Base-by-base conservation (phyloP, 2,113 vertebrate genomes). In the Marmota monax region DNA sequence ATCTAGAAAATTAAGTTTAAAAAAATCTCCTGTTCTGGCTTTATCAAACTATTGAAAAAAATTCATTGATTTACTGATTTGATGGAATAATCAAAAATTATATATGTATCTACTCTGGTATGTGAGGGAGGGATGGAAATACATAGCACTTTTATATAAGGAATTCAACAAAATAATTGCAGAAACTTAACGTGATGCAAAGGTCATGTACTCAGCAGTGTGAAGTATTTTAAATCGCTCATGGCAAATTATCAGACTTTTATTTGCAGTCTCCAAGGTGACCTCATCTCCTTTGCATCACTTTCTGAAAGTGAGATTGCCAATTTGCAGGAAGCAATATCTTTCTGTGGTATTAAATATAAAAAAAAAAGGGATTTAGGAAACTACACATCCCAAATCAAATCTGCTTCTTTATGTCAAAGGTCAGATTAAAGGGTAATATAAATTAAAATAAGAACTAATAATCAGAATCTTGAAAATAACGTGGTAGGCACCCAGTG, bases 361-460 rank as follows among this genome's bases (percentile, higher is more conserved):
- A n/a, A 48, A 70, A 78, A 91, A 91, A 92, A 94, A 84, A 37
- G 22, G 32, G 5, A 92, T 80, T 87, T 90, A 96, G 53, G 37
- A 90, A 90, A 88, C 22, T 88, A 69, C 1, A 61, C 17, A 32
- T 58, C 9, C 48, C 82, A 96, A 82, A 90, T 85, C 39, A 20
- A n/a, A 77, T 61, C 17, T 82, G 10, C 65, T 95, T 95, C 13
- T 84, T 63, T 48, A 79, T 92, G 65, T 20, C 69, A 96, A 96
- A 97, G 79, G 23, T 97, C 80, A 94, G 20, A 53, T 34, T 90
- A 37, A 82, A 95, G 16, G 53, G 29, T 80, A 96, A 84, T 90
- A 90, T 93, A 84, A 88, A 90, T 87, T 96, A 51, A 93, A 92
- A 96, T 92, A 56, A 73, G 79, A 90, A 84, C 58, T 96, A 84